Conservation (phyloP, 2,888 invertebrate species). For the Drosophila longiperda region DNA sequence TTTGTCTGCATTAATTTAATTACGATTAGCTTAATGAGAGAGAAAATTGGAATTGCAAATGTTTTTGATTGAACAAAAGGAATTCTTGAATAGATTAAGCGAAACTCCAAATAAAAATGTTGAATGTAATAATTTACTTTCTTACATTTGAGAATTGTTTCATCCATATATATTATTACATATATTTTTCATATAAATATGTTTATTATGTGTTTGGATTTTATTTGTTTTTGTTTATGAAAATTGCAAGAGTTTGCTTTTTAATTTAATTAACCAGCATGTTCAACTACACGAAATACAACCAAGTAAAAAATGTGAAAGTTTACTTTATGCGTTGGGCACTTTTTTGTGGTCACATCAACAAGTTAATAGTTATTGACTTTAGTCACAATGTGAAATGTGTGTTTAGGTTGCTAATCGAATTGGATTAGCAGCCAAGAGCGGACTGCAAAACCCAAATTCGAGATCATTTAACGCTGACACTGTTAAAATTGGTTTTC, state of each 20-base stretch:
- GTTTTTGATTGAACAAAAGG: neutral
- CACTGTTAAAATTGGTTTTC: neutral
- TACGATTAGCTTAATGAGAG: conserved; percentile 1
- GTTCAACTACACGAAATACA: too few relatives aligned
- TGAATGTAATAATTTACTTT: neutral
- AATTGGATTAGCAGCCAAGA: conserved; percentile 59
- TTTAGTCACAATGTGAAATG: neutral
- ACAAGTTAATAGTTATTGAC: neutral
- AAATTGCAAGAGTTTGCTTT: too few relatives aligned
- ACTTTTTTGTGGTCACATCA: too few relatives aligned
- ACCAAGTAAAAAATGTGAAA: too few relatives aligned
- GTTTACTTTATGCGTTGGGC: too few relatives aligned
- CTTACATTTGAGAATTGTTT: neutral
- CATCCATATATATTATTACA: neutral
- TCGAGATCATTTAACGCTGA: neutral
- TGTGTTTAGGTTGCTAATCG: conserved; percentile 48
- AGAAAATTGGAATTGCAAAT: neutral
- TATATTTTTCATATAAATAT: too few relatives aligned
- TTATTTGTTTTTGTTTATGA: too few relatives aligned
- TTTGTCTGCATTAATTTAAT: conserved; percentile 3
- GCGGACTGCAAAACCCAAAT: conserved; percentile 34
- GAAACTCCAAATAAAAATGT: neutral
- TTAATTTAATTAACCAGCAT: too few relatives aligned
- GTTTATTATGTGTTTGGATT: too few relatives aligned
- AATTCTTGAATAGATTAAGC: neutral